These are phyloP conservation scores for Clanis bilineata DNA, from an alignment of 2,888 invertebrate species.

Conservation along the genomic window DNA sequence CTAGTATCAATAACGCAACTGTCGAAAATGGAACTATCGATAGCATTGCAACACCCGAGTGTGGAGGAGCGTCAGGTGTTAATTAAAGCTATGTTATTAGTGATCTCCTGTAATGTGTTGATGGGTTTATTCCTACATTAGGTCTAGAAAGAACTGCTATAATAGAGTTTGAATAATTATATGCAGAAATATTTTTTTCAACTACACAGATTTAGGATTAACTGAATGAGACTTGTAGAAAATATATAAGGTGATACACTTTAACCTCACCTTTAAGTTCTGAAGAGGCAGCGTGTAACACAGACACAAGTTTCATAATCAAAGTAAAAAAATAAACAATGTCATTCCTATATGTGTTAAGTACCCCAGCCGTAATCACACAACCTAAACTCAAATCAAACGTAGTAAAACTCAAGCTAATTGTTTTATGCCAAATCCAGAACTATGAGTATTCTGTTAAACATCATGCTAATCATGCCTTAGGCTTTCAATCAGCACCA, in stretches of 20 bases:
- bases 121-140: too few relatives aligned
- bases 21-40: too few relatives aligned
- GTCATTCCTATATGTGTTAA: not conserved
- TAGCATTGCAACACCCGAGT: too few relatives aligned
- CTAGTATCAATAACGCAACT: too few relatives aligned
- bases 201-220: not conserved
- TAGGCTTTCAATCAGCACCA: constrained; percentile 22
- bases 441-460: constrained; percentile 34
- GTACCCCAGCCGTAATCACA: not conserved
- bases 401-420: constrained; percentile 42
- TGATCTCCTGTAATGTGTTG: too few relatives aligned
- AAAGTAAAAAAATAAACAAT: constrained; percentile 30
- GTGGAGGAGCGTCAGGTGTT: too few relatives aligned
- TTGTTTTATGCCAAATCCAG: constrained; percentile 31
- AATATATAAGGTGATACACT: constrained; percentile 18
- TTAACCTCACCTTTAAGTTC: constrained; percentile 77
- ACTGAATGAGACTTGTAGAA: constrained; percentile 12
- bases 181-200: too few relatives aligned
- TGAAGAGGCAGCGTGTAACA: constrained; percentile 80
- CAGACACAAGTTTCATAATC: constrained; percentile 72
- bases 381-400: constrained; percentile 32
- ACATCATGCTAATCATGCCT: constrained; percentile 31
- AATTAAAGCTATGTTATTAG: too few relatives aligned
- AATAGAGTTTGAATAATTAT: too few relatives aligned
- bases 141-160: too few relatives aligned